Conservation (phyloP, 2,797 vertebrate genomes). For the Manis pentadactyla region DNA sequence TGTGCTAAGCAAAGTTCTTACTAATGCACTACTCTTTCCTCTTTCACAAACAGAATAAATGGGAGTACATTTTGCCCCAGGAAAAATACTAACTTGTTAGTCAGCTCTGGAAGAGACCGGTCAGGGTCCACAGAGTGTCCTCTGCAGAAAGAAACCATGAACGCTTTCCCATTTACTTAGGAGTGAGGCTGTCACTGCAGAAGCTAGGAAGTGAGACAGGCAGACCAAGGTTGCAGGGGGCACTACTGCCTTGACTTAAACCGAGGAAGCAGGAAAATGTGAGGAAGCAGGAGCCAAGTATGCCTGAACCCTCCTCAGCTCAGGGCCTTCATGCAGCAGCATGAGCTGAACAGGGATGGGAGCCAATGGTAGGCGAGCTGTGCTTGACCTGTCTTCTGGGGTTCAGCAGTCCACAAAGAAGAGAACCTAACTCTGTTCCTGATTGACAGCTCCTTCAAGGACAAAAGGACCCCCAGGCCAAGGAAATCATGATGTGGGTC, state of each 20-base stretch:
- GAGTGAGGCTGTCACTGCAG: not conserved
- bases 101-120: not conserved
- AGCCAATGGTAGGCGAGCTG: not conserved
- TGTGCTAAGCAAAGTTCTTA: not conserved
- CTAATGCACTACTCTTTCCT: not conserved
- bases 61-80: not conserved
- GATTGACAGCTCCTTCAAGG: not conserved
- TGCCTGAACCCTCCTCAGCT: not conserved
- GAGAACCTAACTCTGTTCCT: not conserved
- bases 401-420: fast-evolving
- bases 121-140: not conserved
- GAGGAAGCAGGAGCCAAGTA: not conserved
- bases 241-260: not conserved
- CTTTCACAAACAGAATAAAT: not conserved
- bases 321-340: not conserved
- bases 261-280: not conserved
- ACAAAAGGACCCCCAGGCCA: not conserved
- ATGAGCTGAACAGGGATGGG: not conserved
- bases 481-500: slow-evolving; percentile 91
- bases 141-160: not conserved
- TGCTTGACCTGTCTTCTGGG: not conserved
- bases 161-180: not conserved
- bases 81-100: not conserved
- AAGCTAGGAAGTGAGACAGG: not conserved
- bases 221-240: not conserved